These are phyloP conservation scores for Bos indicus DNA, from an alignment of 2,113 vertebrate genomes.

Conservation along the genomic window DNA sequence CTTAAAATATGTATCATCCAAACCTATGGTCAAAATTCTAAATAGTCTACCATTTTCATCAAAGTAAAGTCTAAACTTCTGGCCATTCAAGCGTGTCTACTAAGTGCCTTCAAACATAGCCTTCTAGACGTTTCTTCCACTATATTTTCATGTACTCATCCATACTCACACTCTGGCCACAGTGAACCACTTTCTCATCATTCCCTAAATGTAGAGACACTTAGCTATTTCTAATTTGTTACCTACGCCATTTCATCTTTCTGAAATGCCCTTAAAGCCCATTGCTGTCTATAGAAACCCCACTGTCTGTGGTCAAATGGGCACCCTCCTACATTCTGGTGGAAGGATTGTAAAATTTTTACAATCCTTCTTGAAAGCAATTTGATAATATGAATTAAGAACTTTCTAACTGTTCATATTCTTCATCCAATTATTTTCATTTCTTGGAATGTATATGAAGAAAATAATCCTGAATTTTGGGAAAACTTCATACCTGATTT, in stretches of 20 bases:
- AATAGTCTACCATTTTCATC: neutral
- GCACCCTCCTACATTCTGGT: neutral
- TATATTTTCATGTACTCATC: neutral
- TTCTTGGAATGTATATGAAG: neutral
- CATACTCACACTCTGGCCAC: neutral
- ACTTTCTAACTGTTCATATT: neutral
- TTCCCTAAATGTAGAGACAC: neutral
- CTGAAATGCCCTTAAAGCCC: neutral
- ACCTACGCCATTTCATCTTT: neutral
- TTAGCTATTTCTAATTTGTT: neutral
- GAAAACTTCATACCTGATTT: neutral
- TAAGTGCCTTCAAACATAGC: neutral
- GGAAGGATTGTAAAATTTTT: neutral
- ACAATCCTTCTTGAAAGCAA: neutral
- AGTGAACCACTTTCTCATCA: neutral
- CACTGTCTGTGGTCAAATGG: neutral
- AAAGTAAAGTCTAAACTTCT: neutral
- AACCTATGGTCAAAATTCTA: neutral
- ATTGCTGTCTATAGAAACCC: neutral
- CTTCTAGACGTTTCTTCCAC: neutral
- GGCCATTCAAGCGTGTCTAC: neutral
- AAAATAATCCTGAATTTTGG: neutral
- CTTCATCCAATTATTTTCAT: neutral
- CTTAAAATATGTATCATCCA: neutral
- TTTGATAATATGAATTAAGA: neutral